These are phyloP conservation scores for Perdix hodgsoniae DNA, from an alignment of 2,797 vertebrate genomes.

Conservation along the genomic window DNA sequence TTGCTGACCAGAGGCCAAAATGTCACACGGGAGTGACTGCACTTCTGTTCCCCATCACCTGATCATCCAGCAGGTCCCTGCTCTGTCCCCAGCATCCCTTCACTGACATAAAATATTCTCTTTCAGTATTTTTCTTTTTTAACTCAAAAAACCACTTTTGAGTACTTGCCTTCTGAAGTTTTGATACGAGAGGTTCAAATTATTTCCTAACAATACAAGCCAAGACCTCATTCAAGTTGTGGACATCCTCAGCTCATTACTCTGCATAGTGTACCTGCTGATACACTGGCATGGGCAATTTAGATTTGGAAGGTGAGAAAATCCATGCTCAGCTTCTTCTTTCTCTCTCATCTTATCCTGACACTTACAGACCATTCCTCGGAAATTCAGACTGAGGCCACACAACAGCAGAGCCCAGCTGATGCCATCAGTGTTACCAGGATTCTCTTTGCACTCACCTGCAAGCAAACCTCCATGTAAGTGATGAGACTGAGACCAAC, in stretches of 20 bases:
- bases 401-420: background rate
- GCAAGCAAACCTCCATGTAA: background rate
- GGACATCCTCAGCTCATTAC: background rate
- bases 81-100: background rate
- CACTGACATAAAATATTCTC: background rate
- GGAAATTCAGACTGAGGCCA: background rate
- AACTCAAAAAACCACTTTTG: background rate
- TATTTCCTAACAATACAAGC: background rate
- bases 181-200: rapidly evolving
- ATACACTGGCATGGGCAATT: background rate
- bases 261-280: background rate
- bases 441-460: background rate
- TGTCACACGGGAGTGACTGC: rapidly evolving
- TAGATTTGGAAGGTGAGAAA: background rate
- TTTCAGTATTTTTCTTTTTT: background rate
- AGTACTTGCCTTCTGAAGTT: background rate
- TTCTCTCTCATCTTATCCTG: background rate
- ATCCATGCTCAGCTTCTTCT: background rate
- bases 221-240: background rate
- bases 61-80: background rate
- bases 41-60: background rate
- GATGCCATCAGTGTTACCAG: background rate
- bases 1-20: background rate
- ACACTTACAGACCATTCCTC: rapidly evolving
- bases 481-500: background rate